Percentiles rank a stretch among this genome's conserved stretches.
Evolutionary conservation across 2,113 vertebrate species (phyloP).

Genomic region (Heloderma charlesbogerti): DNA sequence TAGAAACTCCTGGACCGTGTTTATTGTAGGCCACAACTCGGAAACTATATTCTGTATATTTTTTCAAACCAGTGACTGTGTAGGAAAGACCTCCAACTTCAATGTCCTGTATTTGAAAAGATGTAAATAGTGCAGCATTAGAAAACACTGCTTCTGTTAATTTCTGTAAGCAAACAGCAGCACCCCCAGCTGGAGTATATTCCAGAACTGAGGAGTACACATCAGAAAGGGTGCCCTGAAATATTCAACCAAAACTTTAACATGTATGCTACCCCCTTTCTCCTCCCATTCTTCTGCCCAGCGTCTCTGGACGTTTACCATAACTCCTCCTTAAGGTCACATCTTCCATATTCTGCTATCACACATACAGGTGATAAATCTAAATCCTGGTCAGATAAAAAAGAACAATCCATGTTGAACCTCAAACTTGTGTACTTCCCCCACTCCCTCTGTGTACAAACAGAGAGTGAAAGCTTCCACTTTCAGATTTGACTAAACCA

Average conservation of each 20-base stretch:
- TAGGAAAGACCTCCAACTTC: slow-evolving; percentile 86
- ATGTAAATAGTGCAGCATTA: neutral
- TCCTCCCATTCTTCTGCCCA: neutral
- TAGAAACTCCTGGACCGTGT: slow-evolving; percentile 95
- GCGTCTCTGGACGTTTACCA: neutral
- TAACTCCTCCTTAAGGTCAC: neutral
- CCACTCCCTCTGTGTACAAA: neutral
- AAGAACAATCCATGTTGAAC: neutral
- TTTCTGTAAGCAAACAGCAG: neutral
- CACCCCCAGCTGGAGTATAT: too few species aligned
- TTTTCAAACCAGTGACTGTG: slow-evolving; percentile 88
- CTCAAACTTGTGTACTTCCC: neutral
- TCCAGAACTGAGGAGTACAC: too few species aligned
- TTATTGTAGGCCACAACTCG: slow-evolving; percentile 96
- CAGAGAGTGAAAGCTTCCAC: neutral
- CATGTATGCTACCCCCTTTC: neutral
- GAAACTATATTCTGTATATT: slow-evolving; percentile 93
- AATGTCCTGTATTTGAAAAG: slow-evolving; percentile 81
- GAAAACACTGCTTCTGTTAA: slow-evolving; percentile 1
- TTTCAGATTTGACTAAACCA: too few species aligned
- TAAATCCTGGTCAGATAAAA: neutral
- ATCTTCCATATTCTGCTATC: neutral
- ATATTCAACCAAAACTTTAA: neutral
- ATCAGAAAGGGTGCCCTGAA: neutral
- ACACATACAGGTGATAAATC: neutral